These are phyloP conservation scores for Myotis myotis DNA, from an alignment of 2,797 vertebrate genomes.

Conservation along the genomic window DNA sequence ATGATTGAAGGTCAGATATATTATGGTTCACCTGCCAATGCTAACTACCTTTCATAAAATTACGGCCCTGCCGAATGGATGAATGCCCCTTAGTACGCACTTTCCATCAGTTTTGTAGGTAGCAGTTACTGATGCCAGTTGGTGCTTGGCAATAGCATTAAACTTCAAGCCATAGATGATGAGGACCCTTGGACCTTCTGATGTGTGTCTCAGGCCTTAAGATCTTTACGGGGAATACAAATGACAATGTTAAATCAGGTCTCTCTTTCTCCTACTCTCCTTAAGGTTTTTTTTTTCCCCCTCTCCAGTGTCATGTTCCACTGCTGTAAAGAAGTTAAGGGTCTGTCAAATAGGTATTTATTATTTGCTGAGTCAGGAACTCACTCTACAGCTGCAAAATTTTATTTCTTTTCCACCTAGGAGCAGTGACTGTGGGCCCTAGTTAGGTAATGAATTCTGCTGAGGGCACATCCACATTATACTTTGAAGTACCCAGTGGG, in stretches of 20 bases:
- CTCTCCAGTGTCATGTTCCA: not conserved
- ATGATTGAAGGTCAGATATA: slow-evolving; percentile 69
- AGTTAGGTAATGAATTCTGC: slow-evolving; percentile 44
- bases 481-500: not conserved
- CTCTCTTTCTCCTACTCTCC: not conserved
- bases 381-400: not conserved
- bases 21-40: slow-evolving; percentile 61
- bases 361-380: slow-evolving; percentile 72
- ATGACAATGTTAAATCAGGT: slow-evolving; percentile 57
- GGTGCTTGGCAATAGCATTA: slow-evolving; percentile 58
- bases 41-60: slow-evolving; percentile 71
- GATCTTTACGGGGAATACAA: slow-evolving; percentile 49
- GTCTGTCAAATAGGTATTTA: slow-evolving; percentile 73
- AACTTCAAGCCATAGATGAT: slow-evolving; percentile 39
- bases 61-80: slow-evolving; percentile 60
- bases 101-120: slow-evolving; percentile 61
- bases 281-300: not conserved
- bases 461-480: not conserved
- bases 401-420: not conserved
- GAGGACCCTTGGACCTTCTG: slow-evolving; percentile 57
- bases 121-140: slow-evolving; percentile 59
- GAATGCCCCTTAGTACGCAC: slow-evolving; percentile 30
- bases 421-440: slow-evolving; percentile 31
- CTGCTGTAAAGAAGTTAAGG: slow-evolving; percentile 43
- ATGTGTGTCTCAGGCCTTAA: not conserved